These are phyloP conservation scores for Tiaroga cobitis DNA, from an alignment of 2,797 vertebrate species.

Conservation along the genomic window DNA sequence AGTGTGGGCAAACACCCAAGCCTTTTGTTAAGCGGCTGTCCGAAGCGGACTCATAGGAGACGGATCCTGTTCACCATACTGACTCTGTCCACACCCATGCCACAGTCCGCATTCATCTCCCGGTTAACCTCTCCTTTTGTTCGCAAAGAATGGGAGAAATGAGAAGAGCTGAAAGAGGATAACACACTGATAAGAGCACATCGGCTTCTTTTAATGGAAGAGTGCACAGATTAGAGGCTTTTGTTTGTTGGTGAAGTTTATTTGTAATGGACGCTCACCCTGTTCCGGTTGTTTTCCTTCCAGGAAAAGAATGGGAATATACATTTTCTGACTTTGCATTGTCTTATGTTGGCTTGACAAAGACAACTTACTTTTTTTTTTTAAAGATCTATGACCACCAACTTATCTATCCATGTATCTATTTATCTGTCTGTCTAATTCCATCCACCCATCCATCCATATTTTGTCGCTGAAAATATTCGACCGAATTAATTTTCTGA, in stretches of 20 bases:
- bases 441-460: too few relatives aligned
- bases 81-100: conserved; percentile 32
- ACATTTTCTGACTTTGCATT: neutral
- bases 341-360: conserved; percentile 18
- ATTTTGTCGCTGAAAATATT: too few relatives aligned
- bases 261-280: neutral
- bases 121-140: conserved; percentile 54
- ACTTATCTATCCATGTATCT: too few relatives aligned
- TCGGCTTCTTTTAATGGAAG: conserved; percentile 59
- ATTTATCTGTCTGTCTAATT: too few relatives aligned
- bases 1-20: conserved; percentile 43
- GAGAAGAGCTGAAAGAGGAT: conserved; percentile 47
- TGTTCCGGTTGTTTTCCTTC: neutral
- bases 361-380: neutral
- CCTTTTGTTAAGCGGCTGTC: conserved; percentile 59
- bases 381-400: neutral
- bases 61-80: conserved; percentile 59
- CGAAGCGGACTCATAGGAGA: conserved; percentile 49
- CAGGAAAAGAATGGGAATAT: neutral
- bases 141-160: conserved; percentile 49
- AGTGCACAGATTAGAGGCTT: conserved; percentile 44
- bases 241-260: conserved; percentile 39
- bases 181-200: conserved; percentile 66
- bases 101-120: conserved; percentile 52
- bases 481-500: neutral